phyloP scores from a whole-genome alignment of 2,113 vertebrate genomes.

The Lepisosteus oculatus region DNA sequence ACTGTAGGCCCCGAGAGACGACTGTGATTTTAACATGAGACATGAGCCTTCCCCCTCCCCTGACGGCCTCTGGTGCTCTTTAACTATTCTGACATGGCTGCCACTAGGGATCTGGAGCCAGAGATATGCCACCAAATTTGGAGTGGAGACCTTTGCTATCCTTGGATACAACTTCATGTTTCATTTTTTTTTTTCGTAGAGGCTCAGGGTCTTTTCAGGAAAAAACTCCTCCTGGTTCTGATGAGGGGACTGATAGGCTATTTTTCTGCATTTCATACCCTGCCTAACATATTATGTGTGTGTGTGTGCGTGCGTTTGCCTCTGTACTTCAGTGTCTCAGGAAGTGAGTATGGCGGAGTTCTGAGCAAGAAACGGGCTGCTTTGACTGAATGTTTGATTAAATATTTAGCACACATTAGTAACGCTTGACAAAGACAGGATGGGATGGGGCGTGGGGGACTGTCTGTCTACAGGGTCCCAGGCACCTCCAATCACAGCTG shows the following conservation, averaged over 20 bases:
- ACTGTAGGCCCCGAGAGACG: too few species aligned
- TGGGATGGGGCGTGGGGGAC: not conserved
- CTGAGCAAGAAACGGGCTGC: not conserved
- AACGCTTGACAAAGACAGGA: not conserved
- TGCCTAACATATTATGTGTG: not conserved
- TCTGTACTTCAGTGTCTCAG: not conserved
- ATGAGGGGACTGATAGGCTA: too few species aligned
- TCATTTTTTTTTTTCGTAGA: not conserved
- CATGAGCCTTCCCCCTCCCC: too few species aligned
- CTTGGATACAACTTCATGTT: not conserved
- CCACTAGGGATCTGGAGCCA: too few species aligned
- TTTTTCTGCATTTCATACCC: too few species aligned
- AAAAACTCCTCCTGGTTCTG: too few species aligned
- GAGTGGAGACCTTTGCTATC: not conserved
- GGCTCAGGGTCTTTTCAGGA: not conserved
- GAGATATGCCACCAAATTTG: too few species aligned
- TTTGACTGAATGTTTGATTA: not conserved
- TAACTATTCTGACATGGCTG: too few species aligned
- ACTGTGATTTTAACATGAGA: too few species aligned
- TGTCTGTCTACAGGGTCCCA: not conserved
- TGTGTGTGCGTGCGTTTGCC: not conserved
- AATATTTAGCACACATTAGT: not conserved
- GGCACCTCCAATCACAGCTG: not conserved
- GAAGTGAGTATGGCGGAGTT: not conserved
- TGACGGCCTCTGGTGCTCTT: too few species aligned